Base-by-base conservation (phyloP, 1,140 invertebrate species). In the Thaumatotibia leucotreta region DNA sequence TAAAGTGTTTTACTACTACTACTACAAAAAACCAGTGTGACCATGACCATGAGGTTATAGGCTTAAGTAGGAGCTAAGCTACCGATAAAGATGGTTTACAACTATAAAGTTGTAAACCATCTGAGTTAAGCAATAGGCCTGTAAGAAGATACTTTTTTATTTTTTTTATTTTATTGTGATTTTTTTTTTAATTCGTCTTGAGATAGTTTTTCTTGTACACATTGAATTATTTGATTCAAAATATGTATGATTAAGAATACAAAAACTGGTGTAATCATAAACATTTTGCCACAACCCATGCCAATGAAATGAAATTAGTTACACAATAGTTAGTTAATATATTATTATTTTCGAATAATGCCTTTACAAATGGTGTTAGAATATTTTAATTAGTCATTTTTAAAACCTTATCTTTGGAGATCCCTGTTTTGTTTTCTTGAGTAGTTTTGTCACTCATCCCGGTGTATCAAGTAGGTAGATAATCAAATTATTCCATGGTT, bases 381-480 rank as follows among this genome's bases (percentile, higher is more conserved):
- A 45, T 8, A 20, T 17, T n/a, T 45, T 6, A 17, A 45, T 45
- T 0, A 3, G 3, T 45, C 1, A 17, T 17, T n/a, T 10, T 35
- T 29, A 63, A 67, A 67, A 77, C 83, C 83, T 85, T 71, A 74
- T 66, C 62, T 76, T 69, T 72, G 64, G 67, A 71, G 75, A 14
- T 29, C 29, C 73, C 72, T 71, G 69, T 71, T 31, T 76, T 65
- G 67, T 35, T 61, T 63, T 75, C 75, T 65, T 80, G 67, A 24
- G 71, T 70, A 67, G 50, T 68, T 35, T 80, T 72, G 65, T 82
- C 73, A 74, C 64, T 83, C 83, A 85, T 84, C 73, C 58, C 77
- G 58, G 8, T 49, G 39, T 45, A 45, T 45, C 39, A 45, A 20
- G 39, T 45, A 17, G 35, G n/a, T 14, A 29, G 27, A 6, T 6